These are phyloP conservation scores for Erannis defoliaria DNA, from an alignment of 2,888 invertebrate species.

Conservation along the genomic window DNA sequence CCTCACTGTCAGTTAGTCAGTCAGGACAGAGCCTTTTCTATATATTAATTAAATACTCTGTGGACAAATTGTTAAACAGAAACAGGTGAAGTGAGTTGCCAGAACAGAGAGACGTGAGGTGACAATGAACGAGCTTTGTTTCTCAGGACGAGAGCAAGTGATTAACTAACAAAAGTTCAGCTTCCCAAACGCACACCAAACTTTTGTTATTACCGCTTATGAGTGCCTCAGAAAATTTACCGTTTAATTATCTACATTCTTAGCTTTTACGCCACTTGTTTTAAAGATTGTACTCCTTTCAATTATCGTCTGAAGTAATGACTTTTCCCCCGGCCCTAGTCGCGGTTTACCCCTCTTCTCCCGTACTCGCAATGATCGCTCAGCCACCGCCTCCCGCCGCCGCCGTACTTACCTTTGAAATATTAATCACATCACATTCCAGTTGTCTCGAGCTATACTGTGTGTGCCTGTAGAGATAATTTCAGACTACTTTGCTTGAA, in stretches of 20 bases:
- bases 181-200: slow-evolving; percentile 62
- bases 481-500: neutral
- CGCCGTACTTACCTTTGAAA: slow-evolving; percentile 16
- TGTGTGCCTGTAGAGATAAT: neutral
- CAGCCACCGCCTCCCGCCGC: neutral
- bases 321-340: slow-evolving; percentile 25
- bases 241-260: slow-evolving; percentile 70
- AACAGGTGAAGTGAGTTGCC: neutral
- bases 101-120: slow-evolving; percentile 6
- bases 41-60: neutral
- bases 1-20: too few species aligned
- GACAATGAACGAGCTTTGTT: slow-evolving; percentile 18
- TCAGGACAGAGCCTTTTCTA: too few species aligned
- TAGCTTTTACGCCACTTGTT: slow-evolving; percentile 54
- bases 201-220: slow-evolving; percentile 73
- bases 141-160: slow-evolving; percentile 50
- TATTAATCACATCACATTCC: slow-evolving; percentile 27
- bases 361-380: slow-evolving; percentile 8
- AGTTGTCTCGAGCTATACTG: slow-evolving; percentile 1
- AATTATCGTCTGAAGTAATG: slow-evolving; percentile 44
- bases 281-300: slow-evolving; percentile 51
- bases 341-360: slow-evolving; percentile 29
- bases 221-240: slow-evolving; percentile 62
- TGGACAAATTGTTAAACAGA: neutral
- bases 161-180: slow-evolving; percentile 72